Evolutionary conservation across 53 echinoderm and acorn worm genomes (phyloP).

Genomic region (Zoroaster sp.): DNA sequence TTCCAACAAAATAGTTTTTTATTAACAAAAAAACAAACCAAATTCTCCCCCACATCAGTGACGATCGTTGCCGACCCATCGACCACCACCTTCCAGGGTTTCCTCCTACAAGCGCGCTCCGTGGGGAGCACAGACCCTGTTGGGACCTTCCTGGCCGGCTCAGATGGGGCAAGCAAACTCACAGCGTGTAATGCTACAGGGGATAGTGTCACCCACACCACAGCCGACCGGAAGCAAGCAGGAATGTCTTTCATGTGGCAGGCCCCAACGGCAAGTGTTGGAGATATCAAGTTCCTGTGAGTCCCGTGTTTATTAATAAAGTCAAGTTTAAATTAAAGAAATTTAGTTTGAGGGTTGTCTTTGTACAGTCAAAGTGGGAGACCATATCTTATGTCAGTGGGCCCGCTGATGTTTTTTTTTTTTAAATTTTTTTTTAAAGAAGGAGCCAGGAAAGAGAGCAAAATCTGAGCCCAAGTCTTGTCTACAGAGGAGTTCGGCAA

Average conservation of each 20-base stretch:
- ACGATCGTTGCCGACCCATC: background rate
- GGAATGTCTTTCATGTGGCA: constrained; percentile 52
- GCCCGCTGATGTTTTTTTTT: too few relatives aligned
- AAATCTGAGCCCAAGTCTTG: too few relatives aligned
- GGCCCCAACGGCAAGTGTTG: constrained; percentile 41
- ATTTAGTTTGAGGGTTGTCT: too few relatives aligned
- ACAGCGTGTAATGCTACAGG: constrained; percentile 23
- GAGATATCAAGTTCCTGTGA: constrained; percentile 64
- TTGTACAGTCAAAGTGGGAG: too few relatives aligned
- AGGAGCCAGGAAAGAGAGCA: too few relatives aligned
- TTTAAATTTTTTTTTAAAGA: too few relatives aligned
- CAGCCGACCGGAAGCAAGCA: background rate
- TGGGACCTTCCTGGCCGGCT: constrained; percentile 42
- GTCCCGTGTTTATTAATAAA: background rate
- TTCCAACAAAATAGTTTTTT: too few relatives aligned
- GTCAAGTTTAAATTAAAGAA: too few relatives aligned
- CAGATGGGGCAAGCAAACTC: background rate
- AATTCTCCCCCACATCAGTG: background rate
- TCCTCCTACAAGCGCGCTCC: constrained; percentile 64
- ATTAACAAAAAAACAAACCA: too few relatives aligned
- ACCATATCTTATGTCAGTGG: too few relatives aligned
- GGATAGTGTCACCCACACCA: constrained; percentile 60
- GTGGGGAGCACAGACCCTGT: constrained; percentile 30
- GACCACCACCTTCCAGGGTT: constrained; percentile 42
- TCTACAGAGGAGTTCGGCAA: too few relatives aligned